Percentiles rank a stretch among this genome's conserved stretches.
Conservation (phyloP, 2,797 vertebrate species). For the Cyprinodon diabolis region DNA sequence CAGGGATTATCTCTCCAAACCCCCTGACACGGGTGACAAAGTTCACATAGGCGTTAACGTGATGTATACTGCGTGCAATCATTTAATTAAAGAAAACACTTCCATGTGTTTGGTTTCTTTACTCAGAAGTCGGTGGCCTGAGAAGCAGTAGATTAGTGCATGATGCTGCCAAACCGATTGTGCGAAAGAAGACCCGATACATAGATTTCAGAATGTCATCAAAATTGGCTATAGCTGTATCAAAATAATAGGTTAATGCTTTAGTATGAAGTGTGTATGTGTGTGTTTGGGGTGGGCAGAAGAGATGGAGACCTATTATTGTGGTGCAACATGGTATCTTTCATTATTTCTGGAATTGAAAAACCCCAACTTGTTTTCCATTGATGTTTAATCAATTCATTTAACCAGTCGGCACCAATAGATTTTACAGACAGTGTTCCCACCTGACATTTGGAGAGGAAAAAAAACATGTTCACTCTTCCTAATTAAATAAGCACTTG, state of each 20-base stretch:
- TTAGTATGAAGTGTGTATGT: neutral
- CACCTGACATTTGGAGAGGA: slow-evolving; percentile 29
- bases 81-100: slow-evolving; percentile 43
- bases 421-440: slow-evolving; percentile 8
- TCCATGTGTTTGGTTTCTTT: slow-evolving; percentile 10
- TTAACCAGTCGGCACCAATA: slow-evolving; percentile 18
- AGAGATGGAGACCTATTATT: slow-evolving; percentile 7
- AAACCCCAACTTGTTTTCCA: slow-evolving; percentile 3
- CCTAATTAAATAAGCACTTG: slow-evolving; percentile 48
- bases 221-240: slow-evolving; percentile 50
- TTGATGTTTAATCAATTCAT: slow-evolving; percentile 29
- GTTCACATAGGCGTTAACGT: slow-evolving; percentile 43
- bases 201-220: slow-evolving; percentile 39
- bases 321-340: slow-evolving; percentile 2
- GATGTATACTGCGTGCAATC: slow-evolving; percentile 47
- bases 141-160: slow-evolving; percentile 42
- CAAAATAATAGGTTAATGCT: slow-evolving; percentile 33
- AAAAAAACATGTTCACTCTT: slow-evolving; percentile 9
- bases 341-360: slow-evolving; percentile 22
- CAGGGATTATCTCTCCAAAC: slow-evolving; percentile 54
- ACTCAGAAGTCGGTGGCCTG: slow-evolving; percentile 46
- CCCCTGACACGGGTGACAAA: slow-evolving; percentile 16
- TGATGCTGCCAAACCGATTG: slow-evolving; percentile 27
- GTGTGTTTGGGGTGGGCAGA: neutral
- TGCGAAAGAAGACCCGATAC: slow-evolving; percentile 27